Percentiles rank a stretch among this genome's conserved stretches.
phyloP scores from a whole-genome alignment of 2,797 vertebrate genomes.

The Dipus sagitta region DNA sequence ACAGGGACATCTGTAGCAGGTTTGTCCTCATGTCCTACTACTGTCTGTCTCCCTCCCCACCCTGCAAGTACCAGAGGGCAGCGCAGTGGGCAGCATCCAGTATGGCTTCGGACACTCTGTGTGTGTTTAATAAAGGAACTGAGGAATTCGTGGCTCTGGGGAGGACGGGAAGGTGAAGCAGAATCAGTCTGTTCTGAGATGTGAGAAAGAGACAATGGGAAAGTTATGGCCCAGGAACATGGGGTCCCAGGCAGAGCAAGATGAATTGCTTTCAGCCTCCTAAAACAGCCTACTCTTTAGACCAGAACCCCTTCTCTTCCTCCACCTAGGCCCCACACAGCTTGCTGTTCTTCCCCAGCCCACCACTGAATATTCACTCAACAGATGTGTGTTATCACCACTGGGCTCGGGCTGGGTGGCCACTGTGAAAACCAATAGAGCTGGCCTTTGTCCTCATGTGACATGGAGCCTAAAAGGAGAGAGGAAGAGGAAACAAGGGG shows the following conservation, averaged over 20 bases:
- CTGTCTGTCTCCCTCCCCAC: not conserved
- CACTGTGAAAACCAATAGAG: not conserved
- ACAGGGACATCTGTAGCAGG: not conserved
- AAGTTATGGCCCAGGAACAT: not conserved
- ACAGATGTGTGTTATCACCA: not conserved
- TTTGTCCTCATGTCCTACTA: not conserved
- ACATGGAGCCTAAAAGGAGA: not conserved
- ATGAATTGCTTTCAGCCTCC: not conserved
- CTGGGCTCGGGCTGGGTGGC: not conserved
- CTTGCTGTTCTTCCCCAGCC: not conserved
- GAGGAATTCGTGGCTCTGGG: not conserved
- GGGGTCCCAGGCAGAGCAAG: not conserved
- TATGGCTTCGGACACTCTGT: not conserved
- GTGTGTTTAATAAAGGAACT: not conserved
- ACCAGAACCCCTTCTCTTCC: too few relatives aligned
- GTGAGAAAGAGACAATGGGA: not conserved
- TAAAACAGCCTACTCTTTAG: not conserved
- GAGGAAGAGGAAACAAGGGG: not conserved
- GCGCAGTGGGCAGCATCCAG: not conserved
- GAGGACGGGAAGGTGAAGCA: not conserved
- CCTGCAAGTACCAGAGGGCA: not conserved
- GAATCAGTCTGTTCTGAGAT: too few relatives aligned
- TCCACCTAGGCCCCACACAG: too few relatives aligned
- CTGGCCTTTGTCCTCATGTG: not conserved
- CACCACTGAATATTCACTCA: not conserved